phyloP scores from a whole-genome alignment of 2,888 invertebrate species.

The Andrena bicolor region DNA sequence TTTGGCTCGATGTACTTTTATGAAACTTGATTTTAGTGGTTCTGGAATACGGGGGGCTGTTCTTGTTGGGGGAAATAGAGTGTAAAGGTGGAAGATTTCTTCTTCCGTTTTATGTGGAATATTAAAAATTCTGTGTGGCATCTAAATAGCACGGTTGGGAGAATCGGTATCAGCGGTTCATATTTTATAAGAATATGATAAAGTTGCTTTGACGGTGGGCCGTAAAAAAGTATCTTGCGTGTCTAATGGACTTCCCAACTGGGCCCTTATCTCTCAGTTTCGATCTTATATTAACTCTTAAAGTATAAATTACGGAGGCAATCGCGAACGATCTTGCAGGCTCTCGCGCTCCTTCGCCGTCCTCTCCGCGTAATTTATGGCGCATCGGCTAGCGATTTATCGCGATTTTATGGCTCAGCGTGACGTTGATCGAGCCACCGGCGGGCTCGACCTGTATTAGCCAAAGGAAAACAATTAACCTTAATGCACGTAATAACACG shows the following conservation, averaged over 20 bases:
- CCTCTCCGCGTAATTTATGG: conserved; percentile 73
- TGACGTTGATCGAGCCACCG: conserved; percentile 71
- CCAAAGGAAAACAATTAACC: conserved; percentile 80
- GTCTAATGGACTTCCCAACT: conserved; percentile 60
- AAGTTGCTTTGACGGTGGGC: conserved; percentile 19
- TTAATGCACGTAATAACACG: conserved; percentile 80
- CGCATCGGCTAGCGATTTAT: conserved; percentile 69
- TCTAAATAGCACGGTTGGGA: neutral
- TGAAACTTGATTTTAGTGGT: no score
- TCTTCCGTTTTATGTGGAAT: neutral
- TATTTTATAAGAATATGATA: conserved; percentile 45
- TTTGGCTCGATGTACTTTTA: no score
- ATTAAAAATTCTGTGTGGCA: neutral
- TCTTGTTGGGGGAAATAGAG: no score
- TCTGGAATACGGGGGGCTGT: no score
- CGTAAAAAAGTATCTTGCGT: conserved; percentile 51
- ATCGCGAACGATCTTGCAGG: conserved; percentile 56
- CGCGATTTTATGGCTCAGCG: conserved; percentile 72
- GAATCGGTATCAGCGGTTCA: conserved; percentile 2
- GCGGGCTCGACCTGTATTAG: conserved; percentile 67
- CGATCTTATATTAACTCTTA: conserved; percentile 64
- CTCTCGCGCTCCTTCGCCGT: conserved; percentile 59
- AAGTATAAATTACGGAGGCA: conserved; percentile 65
- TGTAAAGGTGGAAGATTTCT: neutral
- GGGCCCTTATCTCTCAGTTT: conserved; percentile 57